Evolutionary conservation across 1,140 invertebrate genomes (phyloP), one percentile per base, ranked within the genome.

Genomic region (Drosophila azteca): DNA sequence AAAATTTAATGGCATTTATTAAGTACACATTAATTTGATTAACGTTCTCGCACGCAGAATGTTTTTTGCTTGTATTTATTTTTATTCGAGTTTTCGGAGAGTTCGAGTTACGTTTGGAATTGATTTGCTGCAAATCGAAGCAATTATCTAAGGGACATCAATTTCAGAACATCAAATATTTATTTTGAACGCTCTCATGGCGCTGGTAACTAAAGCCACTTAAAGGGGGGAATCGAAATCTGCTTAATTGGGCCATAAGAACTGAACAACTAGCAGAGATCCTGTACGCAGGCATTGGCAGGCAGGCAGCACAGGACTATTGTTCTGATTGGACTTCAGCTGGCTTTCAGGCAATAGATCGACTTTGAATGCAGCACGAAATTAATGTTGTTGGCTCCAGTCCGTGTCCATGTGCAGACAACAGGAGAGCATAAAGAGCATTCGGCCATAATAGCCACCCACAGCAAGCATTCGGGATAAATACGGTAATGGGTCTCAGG

Each of bases 1-100:
- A 88, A 87, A 88, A 67, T 59, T 58, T 83, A 88, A 87, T 88
- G 68, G 59, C 61, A 83, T 69, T 77, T 87, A 83, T 87, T 77
- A 76, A 68, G 83, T 77, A 79, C 71, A 65, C 83, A 87, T 87
- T 88, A 70, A 88, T 77, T 81, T 87, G 83, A 88, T 88, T 79
- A 79, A 88, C 73, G 63, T 11, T 22, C 41, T 0, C 17, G 1
- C 17, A 60, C 13, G 39, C 17, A 22, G 26, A 57, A 62, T 54
- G n/a, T 41, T 17, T 24, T 41, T 17, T 24, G 0, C 11, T 17
- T 31, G 41, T 59, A 79, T 83, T 83, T 82, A 83, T 85, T 87
- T 74, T 73, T 87, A 87, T 78, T 44, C 6, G 74, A 87, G 43
- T 88, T 75, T 20, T 20, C 17, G 48, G 43, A 46, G 60, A 81